phyloP scores from a whole-genome alignment of 2,113 vertebrate genomes.

The Circaetus cinerascens region DNA sequence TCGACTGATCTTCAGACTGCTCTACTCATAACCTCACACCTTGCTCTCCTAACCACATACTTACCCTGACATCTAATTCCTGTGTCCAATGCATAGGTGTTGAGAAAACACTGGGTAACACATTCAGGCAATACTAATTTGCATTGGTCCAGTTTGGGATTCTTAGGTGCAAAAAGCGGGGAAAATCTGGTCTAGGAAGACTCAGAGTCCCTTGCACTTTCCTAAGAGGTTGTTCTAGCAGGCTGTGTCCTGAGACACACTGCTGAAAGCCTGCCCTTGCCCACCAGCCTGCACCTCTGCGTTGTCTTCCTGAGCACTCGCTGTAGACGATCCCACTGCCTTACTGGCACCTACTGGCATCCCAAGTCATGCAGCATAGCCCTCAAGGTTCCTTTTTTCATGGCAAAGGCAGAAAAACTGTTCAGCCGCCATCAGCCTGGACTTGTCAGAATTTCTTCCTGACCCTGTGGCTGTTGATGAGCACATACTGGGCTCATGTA shows the following conservation, averaged over 20 bases:
- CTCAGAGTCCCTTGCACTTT: not conserved
- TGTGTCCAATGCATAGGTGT: too few species aligned
- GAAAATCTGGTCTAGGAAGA: not conserved
- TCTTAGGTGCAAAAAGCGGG: not conserved
- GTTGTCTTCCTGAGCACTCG: not conserved
- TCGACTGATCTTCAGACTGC: not conserved
- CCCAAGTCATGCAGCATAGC: not conserved
- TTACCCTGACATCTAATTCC: not conserved
- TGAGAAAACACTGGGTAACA: not conserved
- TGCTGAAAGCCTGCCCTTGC: not conserved
- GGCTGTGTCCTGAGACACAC: fast-evolving
- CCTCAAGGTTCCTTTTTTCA: not conserved
- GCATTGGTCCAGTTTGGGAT: not conserved
- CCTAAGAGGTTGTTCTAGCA: not conserved
- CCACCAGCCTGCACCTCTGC: not conserved
- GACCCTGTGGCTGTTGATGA: not conserved
- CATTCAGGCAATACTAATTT: not conserved
- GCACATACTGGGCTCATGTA: fast-evolving
- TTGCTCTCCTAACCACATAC: not conserved
- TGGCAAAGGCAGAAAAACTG: not conserved
- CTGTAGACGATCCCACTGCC: fast-evolving
- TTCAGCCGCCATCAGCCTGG: not conserved
- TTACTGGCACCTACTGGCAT: not conserved
- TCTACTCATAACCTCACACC: not conserved
- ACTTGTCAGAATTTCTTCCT: not conserved